Percentiles rank a stretch among this genome's conserved stretches.
Evolutionary conservation across 2,113 vertebrate species (phyloP).

Genomic region (Lagopus leucura): DNA sequence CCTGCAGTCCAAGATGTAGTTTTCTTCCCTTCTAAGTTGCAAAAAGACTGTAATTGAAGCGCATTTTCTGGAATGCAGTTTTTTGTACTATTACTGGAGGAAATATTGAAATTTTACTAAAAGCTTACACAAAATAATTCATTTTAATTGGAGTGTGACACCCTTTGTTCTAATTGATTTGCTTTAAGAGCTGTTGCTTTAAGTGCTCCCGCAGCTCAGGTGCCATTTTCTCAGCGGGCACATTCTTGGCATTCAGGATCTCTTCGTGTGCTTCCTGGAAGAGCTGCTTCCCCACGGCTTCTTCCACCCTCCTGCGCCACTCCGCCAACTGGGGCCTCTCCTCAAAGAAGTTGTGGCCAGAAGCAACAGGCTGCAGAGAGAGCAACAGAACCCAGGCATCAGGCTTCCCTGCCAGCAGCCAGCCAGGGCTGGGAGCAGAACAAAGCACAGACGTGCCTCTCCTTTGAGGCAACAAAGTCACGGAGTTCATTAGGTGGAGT

Average conservation of each 20-base stretch:
- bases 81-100: background rate
- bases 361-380: constrained; percentile 76
- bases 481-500: background rate
- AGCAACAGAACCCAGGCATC: background rate
- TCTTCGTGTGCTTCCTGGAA: constrained; percentile 79
- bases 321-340: constrained; percentile 70
- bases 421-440: background rate
- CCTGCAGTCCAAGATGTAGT: background rate
- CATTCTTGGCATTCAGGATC: constrained; percentile 51
- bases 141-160: background rate
- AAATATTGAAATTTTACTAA: background rate
- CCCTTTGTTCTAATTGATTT: constrained; percentile 18
- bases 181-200: constrained; percentile 70
- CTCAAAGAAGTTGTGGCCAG: constrained; percentile 78
- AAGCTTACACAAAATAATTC: background rate
- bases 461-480: background rate
- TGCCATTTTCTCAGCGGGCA: constrained; percentile 53
- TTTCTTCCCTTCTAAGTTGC: background rate
- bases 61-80: background rate
- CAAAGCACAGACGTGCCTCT: rapidly evolving
- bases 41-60: background rate
- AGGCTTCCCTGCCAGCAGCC: background rate
- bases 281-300: constrained; percentile 76
- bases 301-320: constrained; percentile 82
- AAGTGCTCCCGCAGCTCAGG: constrained; percentile 52